phyloP scores from a whole-genome alignment of 2,113 vertebrate genomes.

The Myanophis thanlyinensis region DNA sequence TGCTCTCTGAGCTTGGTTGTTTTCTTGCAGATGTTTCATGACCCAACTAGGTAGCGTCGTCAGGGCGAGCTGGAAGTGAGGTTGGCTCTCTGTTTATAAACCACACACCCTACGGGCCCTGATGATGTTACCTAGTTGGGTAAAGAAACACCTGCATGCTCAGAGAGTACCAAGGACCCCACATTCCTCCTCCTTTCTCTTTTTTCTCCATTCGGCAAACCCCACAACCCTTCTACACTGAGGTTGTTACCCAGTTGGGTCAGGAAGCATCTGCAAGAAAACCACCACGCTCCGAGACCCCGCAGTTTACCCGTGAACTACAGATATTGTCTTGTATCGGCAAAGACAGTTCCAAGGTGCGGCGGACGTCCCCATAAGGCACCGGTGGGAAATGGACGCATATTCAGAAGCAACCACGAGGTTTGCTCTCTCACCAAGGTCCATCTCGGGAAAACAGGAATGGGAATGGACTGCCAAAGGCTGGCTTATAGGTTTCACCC shows the following conservation, averaged over 20 bases:
- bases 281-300: neutral
- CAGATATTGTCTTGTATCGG: neutral
- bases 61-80: neutral
- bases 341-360: neutral
- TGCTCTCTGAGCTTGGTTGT: neutral
- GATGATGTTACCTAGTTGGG: neutral
- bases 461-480: neutral
- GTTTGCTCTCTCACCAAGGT: neutral
- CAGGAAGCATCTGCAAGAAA: neutral
- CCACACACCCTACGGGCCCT: too few species aligned
- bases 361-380: neutral
- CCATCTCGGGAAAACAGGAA: neutral
- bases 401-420: neutral
- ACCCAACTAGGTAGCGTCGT: neutral
- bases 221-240: neutral
- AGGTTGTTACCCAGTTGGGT: neutral
- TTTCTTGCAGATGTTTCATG: neutral
- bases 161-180: too few species aligned
- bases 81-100: neutral
- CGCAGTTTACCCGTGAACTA: too few species aligned
- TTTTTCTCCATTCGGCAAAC: neutral
- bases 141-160: neutral
- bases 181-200: neutral
- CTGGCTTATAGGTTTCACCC: neutral
- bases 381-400: neutral